These are phyloP conservation scores for Orius insidiosus DNA, from an alignment of 1,140 invertebrate genomes.

Conservation along the genomic window DNA sequence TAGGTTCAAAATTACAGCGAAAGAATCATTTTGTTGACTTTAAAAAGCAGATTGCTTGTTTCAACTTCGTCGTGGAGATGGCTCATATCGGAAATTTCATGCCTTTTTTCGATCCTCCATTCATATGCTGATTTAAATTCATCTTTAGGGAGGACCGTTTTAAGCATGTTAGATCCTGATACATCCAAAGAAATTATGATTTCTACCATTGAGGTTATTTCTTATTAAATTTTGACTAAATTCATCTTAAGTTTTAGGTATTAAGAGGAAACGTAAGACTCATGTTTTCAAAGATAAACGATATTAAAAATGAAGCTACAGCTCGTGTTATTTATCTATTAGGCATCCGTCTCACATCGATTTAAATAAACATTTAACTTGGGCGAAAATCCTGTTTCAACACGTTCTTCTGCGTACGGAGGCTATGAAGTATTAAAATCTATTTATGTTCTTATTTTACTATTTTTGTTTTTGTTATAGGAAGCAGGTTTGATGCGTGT, in stretches of 20 bases:
- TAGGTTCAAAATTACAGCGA: constrained; percentile 35
- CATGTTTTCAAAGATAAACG: constrained; percentile 27
- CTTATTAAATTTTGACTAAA: too few relatives aligned
- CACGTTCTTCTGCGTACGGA: constrained; percentile 1
- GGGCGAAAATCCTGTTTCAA: constrained; percentile 24
- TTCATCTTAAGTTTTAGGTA: constrained; percentile 23
- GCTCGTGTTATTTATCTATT: constrained; percentile 33
- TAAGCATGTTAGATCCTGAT: constrained; percentile 43
- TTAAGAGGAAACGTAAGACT: constrained; percentile 32
- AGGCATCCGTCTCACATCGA: constrained; percentile 23
- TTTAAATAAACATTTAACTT: constrained; percentile 29
- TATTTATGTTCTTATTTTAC: not conserved
- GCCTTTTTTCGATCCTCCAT: constrained; percentile 33
- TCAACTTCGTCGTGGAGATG: constrained; percentile 37
- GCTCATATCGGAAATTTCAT: constrained; percentile 34
- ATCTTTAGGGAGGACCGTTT: constrained; percentile 34
- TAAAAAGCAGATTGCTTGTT: constrained; percentile 40
- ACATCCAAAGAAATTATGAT: constrained; percentile 34
- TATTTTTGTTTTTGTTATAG: too few relatives aligned
- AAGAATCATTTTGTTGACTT: constrained; percentile 38
- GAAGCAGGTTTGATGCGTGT: constrained; percentile 27
- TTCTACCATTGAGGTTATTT: constrained; percentile 33
- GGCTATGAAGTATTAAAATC: constrained; percentile 14
- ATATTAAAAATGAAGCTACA: constrained; percentile 31
- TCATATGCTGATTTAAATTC: constrained; percentile 27